phyloP scores from a whole-genome alignment of 2,888 invertebrate genomes.

The Cheilosia vulpina region DNA sequence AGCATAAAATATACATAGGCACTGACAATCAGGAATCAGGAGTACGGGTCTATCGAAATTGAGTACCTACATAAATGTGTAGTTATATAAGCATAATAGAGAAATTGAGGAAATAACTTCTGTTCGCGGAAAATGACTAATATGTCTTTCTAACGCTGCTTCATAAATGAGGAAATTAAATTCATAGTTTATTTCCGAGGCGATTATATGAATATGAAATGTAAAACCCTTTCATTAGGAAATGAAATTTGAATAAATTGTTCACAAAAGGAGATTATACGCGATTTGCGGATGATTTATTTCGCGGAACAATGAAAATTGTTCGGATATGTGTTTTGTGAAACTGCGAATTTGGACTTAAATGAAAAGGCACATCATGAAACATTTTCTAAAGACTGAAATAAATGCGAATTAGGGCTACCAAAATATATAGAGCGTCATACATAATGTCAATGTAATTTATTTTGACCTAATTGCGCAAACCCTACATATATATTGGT shows the following conservation, averaged over 20 bases:
- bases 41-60: not conserved
- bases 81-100: conserved; percentile 8
- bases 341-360: not conserved
- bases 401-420: not conserved
- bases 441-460: no score
- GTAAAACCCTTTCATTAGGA: conserved; percentile 63
- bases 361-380: not conserved
- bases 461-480: no score
- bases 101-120: conserved; percentile 58
- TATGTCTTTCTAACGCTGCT: conserved; percentile 48
- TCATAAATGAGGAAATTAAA: conserved; percentile 68
- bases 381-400: not conserved
- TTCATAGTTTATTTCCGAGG: conserved; percentile 70
- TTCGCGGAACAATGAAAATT: conserved; percentile 30
- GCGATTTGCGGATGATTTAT: conserved; percentile 58
- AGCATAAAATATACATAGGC: not conserved
- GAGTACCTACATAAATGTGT: not conserved
- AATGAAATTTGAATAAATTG: conserved; percentile 69
- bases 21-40: not conserved
- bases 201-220: conserved; percentile 69
- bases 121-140: conserved; percentile 62
- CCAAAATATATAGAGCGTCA: no score
- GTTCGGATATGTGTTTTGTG: conserved; percentile 4
- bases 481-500: no score
- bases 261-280: conserved; percentile 63